Evolutionary conservation across 2,888 invertebrate genomes (phyloP), one percentile per base, ranked within the genome.

Genomic region (Ischnura elegans): DNA sequence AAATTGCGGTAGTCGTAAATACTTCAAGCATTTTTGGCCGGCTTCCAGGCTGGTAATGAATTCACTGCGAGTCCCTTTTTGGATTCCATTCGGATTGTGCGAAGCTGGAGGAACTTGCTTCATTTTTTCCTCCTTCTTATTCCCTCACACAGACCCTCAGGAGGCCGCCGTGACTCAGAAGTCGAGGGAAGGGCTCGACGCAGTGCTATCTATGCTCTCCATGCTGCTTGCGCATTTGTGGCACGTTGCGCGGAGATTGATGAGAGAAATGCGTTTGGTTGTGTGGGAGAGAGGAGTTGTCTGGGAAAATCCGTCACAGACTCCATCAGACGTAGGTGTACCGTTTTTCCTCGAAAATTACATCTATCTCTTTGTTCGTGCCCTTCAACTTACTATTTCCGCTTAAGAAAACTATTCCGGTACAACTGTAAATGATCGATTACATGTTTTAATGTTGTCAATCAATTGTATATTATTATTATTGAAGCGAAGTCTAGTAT

Each of bases 1-100:
- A 76, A 29, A 76, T 76, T 76, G 16, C 76, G 76, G 76, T 36
- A 76, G 76, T 76, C 76, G 76, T 76, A 76, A 76, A 76, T 76
- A 76, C 76, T 76, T 76, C 76, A 36, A 76, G 36, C 76, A 76
- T 76, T 76, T 47, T 76, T 76, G 76, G 76, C 76, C 2, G 76
- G 13, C 36, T 4, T 76, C 76, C 76, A 76, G 76, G 6, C 76
- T 76, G 29, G 36, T 76, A 76, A 76, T 76, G 76, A 76, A 76
- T 76, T 76, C 76, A 76, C 29, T 36, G 76, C 76, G 36, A 36
- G 76, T 76, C 29, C 76, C 29, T 76, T 76, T 76, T 36, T 16
- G 66, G 66, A 66, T 66, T 66, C 66, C 66, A 29, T 66, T 29
- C 0, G 76, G 76, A 36, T 36, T 76, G 61, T 25, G 76, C 36